Percentiles rank a stretch among this genome's conserved stretches.
Conservation (phyloP, 1,140 invertebrate species). For the Ridgeia piscesae region DNA sequence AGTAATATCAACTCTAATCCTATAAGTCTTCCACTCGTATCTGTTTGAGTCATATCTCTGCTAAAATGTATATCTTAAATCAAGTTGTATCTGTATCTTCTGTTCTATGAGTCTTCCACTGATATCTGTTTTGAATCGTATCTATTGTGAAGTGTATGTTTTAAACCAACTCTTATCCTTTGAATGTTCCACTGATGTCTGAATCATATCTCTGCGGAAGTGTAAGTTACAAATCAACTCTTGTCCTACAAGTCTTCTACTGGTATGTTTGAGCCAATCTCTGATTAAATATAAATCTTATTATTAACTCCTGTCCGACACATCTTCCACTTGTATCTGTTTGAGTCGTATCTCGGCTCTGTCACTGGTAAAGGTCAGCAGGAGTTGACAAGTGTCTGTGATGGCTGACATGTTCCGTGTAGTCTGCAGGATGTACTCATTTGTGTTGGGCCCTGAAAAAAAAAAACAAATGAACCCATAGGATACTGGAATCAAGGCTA, state of each 20-base stretch:
- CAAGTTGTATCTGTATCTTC: no score
- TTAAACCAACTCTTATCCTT: not conserved
- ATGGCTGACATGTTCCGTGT: not conserved
- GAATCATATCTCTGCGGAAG: not conserved
- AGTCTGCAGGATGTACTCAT: not conserved
- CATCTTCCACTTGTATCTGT: not conserved
- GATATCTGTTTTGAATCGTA: not conserved
- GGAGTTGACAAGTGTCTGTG: not conserved
- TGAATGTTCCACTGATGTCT: not conserved
- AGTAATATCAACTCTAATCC: not conserved
- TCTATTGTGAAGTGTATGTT: not conserved
- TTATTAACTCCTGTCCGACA: not conserved
- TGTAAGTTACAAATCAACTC: not conserved
- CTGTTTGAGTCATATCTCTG: not conserved
- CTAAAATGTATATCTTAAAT: not conserved
- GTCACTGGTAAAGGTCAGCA: not conserved
- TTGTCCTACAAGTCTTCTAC: not conserved
- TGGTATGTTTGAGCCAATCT: not conserved
- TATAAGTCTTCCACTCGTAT: not conserved
- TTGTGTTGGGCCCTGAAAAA: not conserved
- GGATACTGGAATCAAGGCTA: no score
- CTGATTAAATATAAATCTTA: not conserved
- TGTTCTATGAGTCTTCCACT: not conserved
- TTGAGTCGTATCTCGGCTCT: not conserved
- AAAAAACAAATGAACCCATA: not conserved